Conservation (phyloP, 1,140 invertebrate genomes). For the Antheraea pernyi region DNA sequence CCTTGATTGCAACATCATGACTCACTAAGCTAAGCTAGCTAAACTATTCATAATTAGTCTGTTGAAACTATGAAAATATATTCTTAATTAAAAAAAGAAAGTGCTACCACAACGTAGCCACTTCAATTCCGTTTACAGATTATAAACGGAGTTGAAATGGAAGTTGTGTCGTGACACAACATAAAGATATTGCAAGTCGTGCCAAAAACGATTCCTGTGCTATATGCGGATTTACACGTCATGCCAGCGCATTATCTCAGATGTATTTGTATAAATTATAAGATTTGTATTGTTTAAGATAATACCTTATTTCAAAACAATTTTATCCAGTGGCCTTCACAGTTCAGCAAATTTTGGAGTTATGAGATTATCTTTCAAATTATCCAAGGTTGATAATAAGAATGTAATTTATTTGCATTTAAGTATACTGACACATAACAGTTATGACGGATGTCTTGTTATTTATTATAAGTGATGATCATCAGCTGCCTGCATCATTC, state of each 20-base stretch:
- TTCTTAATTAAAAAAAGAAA: neutral
- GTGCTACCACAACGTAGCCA: neutral
- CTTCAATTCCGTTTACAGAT: neutral
- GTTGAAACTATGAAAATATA: no score
- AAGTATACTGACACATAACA: neutral
- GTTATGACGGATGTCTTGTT: no score
- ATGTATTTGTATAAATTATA: neutral
- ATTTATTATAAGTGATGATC: no score
- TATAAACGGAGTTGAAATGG: neutral
- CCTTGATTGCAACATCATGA: no score
- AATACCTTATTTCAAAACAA: neutral
- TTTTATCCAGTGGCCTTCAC: neutral
- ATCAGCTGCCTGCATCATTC: no score
- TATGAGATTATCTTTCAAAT: neutral
- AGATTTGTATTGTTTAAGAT: neutral
- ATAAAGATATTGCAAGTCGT: slow-evolving; percentile 29
- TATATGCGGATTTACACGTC: slow-evolving; percentile 65
- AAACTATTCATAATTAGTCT: no score
- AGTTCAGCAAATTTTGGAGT: neutral
- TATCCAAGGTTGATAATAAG: neutral
- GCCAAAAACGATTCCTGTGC: slow-evolving; percentile 60
- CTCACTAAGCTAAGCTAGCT: no score
- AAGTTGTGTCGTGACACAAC: slow-evolving; percentile 17
- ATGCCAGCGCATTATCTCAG: slow-evolving; percentile 18
- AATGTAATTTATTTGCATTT: neutral